phyloP scores from a whole-genome alignment of 2,797 vertebrate species.

The Amblyopsis hoosieri region DNA sequence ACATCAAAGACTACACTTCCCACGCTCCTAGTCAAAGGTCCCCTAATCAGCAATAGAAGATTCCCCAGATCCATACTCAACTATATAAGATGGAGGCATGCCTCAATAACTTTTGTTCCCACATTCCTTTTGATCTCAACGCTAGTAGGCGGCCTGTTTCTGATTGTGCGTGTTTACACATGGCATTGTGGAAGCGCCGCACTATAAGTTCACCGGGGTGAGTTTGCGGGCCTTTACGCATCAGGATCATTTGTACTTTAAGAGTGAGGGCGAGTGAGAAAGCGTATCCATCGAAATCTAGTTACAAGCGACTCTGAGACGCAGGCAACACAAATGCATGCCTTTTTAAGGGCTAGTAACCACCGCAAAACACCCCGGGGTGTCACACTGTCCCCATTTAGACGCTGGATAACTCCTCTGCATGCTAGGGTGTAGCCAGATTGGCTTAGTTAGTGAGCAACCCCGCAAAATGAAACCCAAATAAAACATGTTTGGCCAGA shows the following conservation, averaged over 20 bases:
- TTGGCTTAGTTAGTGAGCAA: constrained; percentile 72
- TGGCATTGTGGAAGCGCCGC: constrained; percentile 41
- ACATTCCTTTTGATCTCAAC: constrained; percentile 53
- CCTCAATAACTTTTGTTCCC: constrained; percentile 45
- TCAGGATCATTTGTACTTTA: constrained; percentile 61
- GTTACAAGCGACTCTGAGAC: constrained; percentile 74
- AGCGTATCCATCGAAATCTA: constrained; percentile 74
- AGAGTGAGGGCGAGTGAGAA: constrained; percentile 60
- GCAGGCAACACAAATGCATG: constrained; percentile 61
- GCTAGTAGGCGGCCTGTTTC: constrained; percentile 44
- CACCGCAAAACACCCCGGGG: constrained; percentile 74
- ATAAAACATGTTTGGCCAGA: constrained; percentile 65
- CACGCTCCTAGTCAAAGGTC: constrained; percentile 43
- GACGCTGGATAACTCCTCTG: constrained; percentile 71
- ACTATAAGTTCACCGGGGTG: constrained; percentile 42
- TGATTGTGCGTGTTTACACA: constrained; percentile 43
- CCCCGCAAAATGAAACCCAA: constrained; percentile 72
- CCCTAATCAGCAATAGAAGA: constrained; percentile 46
- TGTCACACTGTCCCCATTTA: constrained; percentile 77
- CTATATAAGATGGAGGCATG: constrained; percentile 24
- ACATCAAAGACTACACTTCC: constrained; percentile 54
- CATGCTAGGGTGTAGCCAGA: constrained; percentile 73
- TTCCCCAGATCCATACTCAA: constrained; percentile 42
- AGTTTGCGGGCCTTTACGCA: constrained; percentile 45
- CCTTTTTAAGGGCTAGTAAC: constrained; percentile 55